Evolutionary conservation across 2,797 vertebrate species (phyloP).

Genomic region (Onychomys torridus): DNA sequence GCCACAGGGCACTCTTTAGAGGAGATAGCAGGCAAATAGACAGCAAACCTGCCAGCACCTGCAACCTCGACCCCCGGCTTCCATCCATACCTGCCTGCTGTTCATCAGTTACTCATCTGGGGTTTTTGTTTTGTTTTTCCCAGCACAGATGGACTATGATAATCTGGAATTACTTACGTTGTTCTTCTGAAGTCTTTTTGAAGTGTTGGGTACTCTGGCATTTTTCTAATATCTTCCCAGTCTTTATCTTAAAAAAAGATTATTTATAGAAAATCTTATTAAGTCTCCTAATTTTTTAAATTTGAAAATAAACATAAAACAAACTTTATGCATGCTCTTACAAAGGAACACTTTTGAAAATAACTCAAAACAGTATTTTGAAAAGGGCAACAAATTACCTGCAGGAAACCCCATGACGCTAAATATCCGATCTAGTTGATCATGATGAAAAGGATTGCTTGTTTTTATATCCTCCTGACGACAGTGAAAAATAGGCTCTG

Average conservation of each 20-base stretch:
- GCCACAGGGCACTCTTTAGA: not conserved
- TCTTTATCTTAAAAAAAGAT: constrained; percentile 93
- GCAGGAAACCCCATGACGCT: constrained; percentile 99
- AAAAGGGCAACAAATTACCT: constrained; percentile 90
- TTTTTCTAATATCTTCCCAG: constrained; percentile 99
- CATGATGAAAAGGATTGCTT: constrained; percentile 98
- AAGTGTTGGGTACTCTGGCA: constrained; percentile 98
- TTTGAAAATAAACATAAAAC: constrained; percentile 62
- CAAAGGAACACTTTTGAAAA: constrained; percentile 46
- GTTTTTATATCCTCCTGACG: constrained; percentile 99
- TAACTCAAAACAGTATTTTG: constrained; percentile 9
- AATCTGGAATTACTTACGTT: constrained; percentile 91
- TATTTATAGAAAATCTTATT: constrained; percentile 70
- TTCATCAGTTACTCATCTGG: not conserved
- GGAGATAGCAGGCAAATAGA: not conserved
- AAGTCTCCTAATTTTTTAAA: not conserved
- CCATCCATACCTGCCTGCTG: not conserved
- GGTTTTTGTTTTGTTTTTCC: not conserved
- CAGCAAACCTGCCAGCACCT: not conserved
- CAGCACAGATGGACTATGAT: not conserved
- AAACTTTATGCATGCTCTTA: constrained; percentile 13
- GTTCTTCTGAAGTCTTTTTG: constrained; percentile 99
- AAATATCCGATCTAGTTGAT: constrained; percentile 98
- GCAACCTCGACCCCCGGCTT: not conserved
- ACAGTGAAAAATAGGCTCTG: constrained; percentile 99